Conservation (phyloP, 2,797 vertebrate genomes). For the Agapornis canus region DNA sequence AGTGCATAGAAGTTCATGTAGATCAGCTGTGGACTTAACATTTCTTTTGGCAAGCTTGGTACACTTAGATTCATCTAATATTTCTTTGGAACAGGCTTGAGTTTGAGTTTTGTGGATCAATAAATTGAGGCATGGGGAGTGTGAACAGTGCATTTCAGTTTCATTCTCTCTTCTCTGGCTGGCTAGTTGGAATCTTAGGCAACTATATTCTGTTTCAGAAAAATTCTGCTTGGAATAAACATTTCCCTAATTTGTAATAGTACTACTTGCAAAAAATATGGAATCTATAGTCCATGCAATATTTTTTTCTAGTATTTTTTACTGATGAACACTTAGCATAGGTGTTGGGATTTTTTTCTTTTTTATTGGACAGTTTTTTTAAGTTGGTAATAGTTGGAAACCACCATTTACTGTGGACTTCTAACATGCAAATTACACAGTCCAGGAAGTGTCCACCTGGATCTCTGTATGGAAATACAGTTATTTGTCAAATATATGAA, state of each 20-base stretch:
- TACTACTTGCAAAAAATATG: neutral
- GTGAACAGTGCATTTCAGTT: neutral
- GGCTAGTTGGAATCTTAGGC: neutral
- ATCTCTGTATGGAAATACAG: neutral
- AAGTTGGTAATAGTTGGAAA: neutral
- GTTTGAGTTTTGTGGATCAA: neutral
- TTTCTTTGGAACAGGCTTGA: neutral
- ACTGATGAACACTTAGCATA: neutral
- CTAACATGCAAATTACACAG: neutral
- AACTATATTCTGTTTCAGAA: neutral
- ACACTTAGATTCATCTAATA: neutral
- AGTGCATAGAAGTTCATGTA: neutral
- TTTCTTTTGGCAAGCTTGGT: neutral
- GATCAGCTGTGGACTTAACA: neutral
- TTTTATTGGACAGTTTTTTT: neutral
- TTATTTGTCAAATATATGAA: neutral
- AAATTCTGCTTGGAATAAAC: neutral
- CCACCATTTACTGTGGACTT: neutral
- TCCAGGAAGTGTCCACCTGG: neutral
- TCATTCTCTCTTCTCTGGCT: neutral
- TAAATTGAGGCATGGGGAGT: neutral
- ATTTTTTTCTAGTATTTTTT: neutral
- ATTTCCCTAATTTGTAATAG: neutral
- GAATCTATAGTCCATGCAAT: neutral
- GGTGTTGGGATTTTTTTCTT: rapidly evolving